phyloP scores from a whole-genome alignment of 2,113 vertebrate species.

The Fulica atra region DNA sequence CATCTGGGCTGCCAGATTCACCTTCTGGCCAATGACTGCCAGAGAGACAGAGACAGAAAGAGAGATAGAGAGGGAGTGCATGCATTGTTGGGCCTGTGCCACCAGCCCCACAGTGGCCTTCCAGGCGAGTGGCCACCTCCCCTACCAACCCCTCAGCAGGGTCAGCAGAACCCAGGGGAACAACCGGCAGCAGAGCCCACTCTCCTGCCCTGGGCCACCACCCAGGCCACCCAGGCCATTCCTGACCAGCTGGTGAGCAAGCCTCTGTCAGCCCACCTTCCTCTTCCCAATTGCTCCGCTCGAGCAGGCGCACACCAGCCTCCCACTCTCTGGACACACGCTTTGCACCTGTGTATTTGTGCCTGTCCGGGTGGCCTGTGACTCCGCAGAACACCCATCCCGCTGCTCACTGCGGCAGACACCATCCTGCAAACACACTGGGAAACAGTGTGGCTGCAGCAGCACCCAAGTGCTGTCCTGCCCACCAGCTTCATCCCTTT shows the following conservation, averaged over 20 bases:
- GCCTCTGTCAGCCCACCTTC: not conserved
- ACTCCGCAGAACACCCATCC: no score
- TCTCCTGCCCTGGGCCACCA: not conserved
- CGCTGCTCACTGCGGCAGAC: no score
- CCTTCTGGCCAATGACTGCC: slow-evolving; percentile 71
- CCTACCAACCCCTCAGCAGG: not conserved
- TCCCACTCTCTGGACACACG: no score
- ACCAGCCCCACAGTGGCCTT: not conserved
- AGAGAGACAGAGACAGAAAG: not conserved
- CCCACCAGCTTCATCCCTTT: no score
- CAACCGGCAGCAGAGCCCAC: not conserved
- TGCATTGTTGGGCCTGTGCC: not conserved
- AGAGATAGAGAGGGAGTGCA: not conserved
- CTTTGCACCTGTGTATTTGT: no score
- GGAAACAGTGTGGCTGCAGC: no score
- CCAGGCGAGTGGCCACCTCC: not conserved
- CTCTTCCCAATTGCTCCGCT: no score
- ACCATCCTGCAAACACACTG: no score
- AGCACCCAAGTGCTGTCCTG: no score
- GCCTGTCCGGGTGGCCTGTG: no score
- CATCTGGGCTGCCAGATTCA: slow-evolving; percentile 76
- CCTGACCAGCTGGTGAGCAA: not conserved
- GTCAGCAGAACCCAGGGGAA: not conserved
- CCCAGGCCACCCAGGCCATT: rapidly evolving
- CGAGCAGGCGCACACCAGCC: no score